Conservation (phyloP, 2,888 invertebrate species). For the Nomada fucata region DNA sequence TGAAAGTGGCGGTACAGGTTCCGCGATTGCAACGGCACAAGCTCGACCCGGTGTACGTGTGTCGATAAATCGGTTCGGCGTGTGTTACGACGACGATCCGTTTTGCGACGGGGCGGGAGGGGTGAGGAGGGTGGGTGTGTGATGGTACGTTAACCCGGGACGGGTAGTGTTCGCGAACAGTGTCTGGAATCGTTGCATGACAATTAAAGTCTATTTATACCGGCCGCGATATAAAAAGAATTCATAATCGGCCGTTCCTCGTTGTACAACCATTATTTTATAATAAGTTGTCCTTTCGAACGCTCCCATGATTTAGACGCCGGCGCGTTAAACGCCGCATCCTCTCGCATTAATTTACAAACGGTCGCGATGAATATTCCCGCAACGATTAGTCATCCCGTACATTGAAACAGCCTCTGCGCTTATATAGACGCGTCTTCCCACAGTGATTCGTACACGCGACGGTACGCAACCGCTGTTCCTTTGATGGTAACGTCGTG, state of each 20-base stretch:
- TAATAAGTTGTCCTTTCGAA: not conserved
- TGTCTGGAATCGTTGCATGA: not conserved
- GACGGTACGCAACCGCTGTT: not conserved
- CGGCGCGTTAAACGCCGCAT: not conserved
- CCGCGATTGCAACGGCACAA: constrained; percentile 1
- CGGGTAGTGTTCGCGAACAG: not conserved
- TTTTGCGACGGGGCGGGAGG: not conserved
- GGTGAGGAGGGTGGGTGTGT: too few relatives aligned
- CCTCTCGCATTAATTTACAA: constrained; percentile 11
- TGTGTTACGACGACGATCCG: not conserved
- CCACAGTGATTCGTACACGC: not conserved
- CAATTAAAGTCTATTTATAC: too few relatives aligned
- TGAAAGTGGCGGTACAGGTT: constrained; percentile 8
- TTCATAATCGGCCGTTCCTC: not conserved
- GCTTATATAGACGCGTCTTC: not conserved
- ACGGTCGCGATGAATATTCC: not conserved
- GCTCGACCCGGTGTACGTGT: too few relatives aligned
- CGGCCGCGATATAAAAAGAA: not conserved
- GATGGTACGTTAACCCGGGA: not conserved
- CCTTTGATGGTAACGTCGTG: not conserved
- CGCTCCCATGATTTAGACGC: not conserved
- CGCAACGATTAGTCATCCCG: not conserved
- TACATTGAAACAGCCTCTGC: too few relatives aligned
- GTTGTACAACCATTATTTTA: constrained; percentile 2
- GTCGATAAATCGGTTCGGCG: not conserved